These are phyloP conservation scores for Scelioninae gen. 2 DNA, from an alignment of 2,888 invertebrate genomes.

Conservation along the genomic window DNA sequence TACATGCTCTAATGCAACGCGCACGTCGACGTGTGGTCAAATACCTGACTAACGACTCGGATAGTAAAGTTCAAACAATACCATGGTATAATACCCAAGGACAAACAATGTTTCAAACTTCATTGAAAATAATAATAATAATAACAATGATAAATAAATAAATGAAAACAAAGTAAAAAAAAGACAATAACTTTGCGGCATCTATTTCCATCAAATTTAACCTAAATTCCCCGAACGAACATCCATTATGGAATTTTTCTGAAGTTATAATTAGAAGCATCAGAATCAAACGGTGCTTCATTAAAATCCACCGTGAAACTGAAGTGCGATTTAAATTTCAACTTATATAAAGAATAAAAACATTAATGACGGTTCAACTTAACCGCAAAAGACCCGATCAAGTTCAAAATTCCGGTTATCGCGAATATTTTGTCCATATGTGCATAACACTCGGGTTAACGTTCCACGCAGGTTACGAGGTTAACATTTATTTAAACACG, in stretches of 20 bases:
- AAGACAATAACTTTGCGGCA: background rate
- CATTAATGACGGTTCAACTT: no score
- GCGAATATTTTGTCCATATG: constrained; percentile 20
- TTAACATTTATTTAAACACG: constrained; percentile 40
- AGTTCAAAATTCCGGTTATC: constrained; percentile 33
- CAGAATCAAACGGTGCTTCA: constrained; percentile 24
- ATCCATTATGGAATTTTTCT: constrained; percentile 44
- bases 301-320: no score
- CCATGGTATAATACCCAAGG: background rate
- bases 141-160: no score
- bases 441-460: constrained; percentile 27
- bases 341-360: background rate
- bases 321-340: background rate
- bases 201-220: constrained; percentile 37
- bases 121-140: no score
- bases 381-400: background rate
- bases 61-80: no score
- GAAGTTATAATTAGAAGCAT: constrained; percentile 49
- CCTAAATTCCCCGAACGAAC: constrained; percentile 30
- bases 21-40: constrained; percentile 59
- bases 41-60: constrained; percentile 4
- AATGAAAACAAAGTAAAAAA: no score
- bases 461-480: constrained; percentile 33
- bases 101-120: no score
- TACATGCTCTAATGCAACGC: constrained; percentile 65